Base-by-base conservation (phyloP, 2,888 invertebrate genomes). In the Ganaspis brasiliensis region DNA sequence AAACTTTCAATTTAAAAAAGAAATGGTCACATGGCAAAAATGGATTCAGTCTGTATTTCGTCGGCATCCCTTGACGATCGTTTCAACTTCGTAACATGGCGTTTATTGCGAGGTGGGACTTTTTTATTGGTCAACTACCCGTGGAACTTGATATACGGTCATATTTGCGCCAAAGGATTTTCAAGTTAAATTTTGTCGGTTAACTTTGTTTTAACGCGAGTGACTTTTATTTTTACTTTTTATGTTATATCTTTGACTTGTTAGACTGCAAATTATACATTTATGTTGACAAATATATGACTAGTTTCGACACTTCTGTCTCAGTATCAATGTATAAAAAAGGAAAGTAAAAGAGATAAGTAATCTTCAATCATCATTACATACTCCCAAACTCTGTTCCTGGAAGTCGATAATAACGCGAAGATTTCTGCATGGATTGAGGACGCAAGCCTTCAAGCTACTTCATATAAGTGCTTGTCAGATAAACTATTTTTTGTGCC, bases 361-460 rank as follows among this genome's bases (percentile, higher is more conserved):
- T 1, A 19, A 12, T 61, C 37, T 37, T 37, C 16, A 61, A 61
- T 61, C 19, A 61, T 37, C 37, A 61, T 37, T 61, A 26, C 19
- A 61, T n/a, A 31, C 61, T 19, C 35, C 16, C 16, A 61, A 35
- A 8, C 5, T 31, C 61, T n/a, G 61, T 61, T 61, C 35, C 61
- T 61, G 31, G 61, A 61, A 61, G 6, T 61, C 16, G 35, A 61
- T 61, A 61, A 61, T 61, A 61, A 61, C 35, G 9, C 16, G 35
- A 61, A 35, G 31, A 61, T 61, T 61, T 61, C 16, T 35, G 61
- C 35, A 61, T 35, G 61, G 16, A 61, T 16, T 9, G 35, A 35
- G 61, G 57, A 24, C 31, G 35, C 61, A 61, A 61, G 61, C 61
- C 61, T 35, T 61, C 61, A 9, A 61, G 61, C 61, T 61, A 61